phyloP scores from a whole-genome alignment of 1,140 invertebrate species.

The Philopotamus ludificatus region DNA sequence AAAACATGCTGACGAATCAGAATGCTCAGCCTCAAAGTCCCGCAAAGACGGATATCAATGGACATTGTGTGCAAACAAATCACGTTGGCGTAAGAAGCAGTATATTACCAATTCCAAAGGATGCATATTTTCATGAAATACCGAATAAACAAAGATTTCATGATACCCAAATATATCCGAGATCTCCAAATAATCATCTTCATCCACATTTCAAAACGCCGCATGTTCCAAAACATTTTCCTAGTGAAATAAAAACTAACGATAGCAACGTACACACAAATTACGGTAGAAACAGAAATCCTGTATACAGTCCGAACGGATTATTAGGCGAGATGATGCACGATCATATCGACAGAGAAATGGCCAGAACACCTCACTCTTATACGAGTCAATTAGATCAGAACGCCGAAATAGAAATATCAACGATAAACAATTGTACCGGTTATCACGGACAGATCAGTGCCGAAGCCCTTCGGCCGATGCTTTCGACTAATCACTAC shows the following conservation, averaged over 20 bases:
- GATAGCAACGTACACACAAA: conserved; percentile 43
- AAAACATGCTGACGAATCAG: conserved; percentile 51
- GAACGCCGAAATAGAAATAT: conserved; percentile 53
- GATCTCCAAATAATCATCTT: conserved; percentile 25
- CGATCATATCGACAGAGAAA: conserved; percentile 54
- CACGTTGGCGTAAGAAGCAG: conserved; percentile 31
- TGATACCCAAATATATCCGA: conserved; percentile 44
- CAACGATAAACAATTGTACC: conserved; percentile 53
- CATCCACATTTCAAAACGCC: conserved; percentile 36
- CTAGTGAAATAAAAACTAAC: conserved; percentile 10
- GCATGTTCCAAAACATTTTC: conserved; percentile 1
- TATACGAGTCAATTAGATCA: conserved; percentile 53
- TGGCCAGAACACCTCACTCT: conserved; percentile 51
- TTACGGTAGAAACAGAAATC: conserved; percentile 50
- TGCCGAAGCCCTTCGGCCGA: conserved; percentile 43
- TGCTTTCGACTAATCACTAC: conserved; percentile 44
- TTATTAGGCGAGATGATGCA: conserved; percentile 57
- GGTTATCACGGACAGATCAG: conserved; percentile 47
- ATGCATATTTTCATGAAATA: conserved; percentile 62
- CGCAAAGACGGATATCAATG: conserved; percentile 29
- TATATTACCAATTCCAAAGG: conserved; percentile 53
- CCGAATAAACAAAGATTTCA: conserved; percentile 51
- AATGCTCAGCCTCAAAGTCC: conserved; percentile 37
- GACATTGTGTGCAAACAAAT: conserved; percentile 26
- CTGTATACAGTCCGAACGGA: conserved; percentile 51